Base-by-base conservation (phyloP, 2,797 vertebrate species). In the Typhlichthys eigenmanni region DNA sequence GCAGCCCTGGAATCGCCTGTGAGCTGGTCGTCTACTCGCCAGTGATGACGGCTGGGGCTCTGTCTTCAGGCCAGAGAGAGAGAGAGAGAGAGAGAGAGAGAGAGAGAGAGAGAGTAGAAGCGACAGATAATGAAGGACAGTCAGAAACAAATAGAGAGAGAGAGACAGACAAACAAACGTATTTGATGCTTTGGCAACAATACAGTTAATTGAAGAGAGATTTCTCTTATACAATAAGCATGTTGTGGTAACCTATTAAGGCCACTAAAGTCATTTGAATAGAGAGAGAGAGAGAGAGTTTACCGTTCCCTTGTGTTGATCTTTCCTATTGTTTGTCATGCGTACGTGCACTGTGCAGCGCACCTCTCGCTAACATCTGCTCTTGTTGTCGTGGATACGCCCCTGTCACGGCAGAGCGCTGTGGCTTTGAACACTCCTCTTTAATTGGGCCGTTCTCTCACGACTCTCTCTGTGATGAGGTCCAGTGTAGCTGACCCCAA, bases 1-100 rank as follows among this genome's bases (percentile, higher is more conserved):
- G 71, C 79, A 63, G 76, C 71, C 89, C 90, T 90, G 92, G 89
- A 91, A 90, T 89, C 91, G 91, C 59, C 77, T 76, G 82, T 66
- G 68, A 69, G 72, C 83, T 79, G 76, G 58, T 78, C 8, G 80
- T 82, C 77, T 84, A 81, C 84, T 75, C 85, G 75, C 81, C 65
- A 68, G 79, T 72, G 74, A 74, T 84, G 74, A 75, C 85, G 86
- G 84, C 87, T 80, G 73, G 70, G 79, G 79, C 62, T 1, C 46
- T 3, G 29, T 19, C 19, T 19, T 70, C 58, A 55, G 60, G 57
- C 54, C 74, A 60, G 55, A 58, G 64, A 74, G 63, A 79, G 64
- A 46, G 62, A 68, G 62, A 80, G 75, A 83, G 81, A 0, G 47
- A 11, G 47, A 13, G 47, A 13, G 13, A 13, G 47, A 47, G n/a